Conservation (phyloP, 2,113 vertebrate species). For the Tyto alba region DNA sequence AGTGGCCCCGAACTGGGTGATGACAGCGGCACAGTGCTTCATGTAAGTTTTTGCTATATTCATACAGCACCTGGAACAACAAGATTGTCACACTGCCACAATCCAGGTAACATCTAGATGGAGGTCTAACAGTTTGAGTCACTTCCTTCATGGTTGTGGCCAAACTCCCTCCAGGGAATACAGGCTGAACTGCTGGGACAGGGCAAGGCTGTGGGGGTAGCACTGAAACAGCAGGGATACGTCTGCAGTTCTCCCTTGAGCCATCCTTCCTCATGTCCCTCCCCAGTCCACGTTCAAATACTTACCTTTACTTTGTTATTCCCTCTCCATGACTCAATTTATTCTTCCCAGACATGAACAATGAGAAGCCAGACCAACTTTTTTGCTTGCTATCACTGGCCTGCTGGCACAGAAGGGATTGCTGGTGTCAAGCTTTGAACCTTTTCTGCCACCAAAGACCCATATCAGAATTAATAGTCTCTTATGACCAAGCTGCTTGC, state of each 20-base stretch:
- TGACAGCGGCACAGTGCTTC: constrained; percentile 51
- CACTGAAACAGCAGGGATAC: no score
- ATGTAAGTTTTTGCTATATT: neutral
- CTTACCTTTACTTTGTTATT: neutral
- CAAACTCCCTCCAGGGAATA: neutral
- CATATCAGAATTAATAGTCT: neutral
- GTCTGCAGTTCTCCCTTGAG: neutral
- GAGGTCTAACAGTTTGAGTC: neutral
- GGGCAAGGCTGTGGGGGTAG: neutral
- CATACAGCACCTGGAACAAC: fast-evolving
- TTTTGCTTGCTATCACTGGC: neutral
- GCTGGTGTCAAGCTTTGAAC: neutral
- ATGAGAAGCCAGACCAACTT: neutral
- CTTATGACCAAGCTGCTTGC: neutral
- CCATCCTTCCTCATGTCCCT: neutral
- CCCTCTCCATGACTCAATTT: neutral
- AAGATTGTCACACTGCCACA: fast-evolving
- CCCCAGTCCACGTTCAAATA: neutral
- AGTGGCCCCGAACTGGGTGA: constrained; percentile 34
- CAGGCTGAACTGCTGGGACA: neutral
- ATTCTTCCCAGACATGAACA: neutral
- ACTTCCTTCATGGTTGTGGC: fast-evolving
- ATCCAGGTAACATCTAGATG: fast-evolving
- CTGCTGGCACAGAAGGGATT: neutral
- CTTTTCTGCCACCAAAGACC: neutral